Evolutionary conservation across 2,113 vertebrate species (phyloP).

Genomic region (Pseudois nayaur): DNA sequence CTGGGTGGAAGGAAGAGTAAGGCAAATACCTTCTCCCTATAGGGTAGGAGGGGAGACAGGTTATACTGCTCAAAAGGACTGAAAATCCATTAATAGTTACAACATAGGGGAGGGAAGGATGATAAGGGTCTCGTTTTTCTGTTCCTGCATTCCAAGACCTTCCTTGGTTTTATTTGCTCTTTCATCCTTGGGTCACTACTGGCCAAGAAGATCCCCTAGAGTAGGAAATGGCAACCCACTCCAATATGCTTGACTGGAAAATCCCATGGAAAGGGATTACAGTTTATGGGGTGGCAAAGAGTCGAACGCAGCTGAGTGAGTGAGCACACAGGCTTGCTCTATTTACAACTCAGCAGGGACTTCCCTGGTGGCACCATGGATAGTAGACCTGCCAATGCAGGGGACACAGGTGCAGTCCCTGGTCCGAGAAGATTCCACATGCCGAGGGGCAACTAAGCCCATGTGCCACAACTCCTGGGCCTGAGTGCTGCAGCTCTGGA

Average conservation of each 20-base stretch:
- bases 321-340: background rate
- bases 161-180: background rate
- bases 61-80: background rate
- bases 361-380: background rate
- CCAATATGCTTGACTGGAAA: background rate
- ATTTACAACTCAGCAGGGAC: background rate
- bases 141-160: background rate
- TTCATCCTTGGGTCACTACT: background rate
- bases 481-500: background rate
- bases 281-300: background rate
- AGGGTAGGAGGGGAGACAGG: background rate
- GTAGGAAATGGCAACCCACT: background rate
- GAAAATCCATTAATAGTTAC: background rate
- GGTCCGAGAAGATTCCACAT: background rate
- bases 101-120: background rate
- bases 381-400: background rate
- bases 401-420: background rate
- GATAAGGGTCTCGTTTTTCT: background rate
- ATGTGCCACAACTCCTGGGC: background rate
- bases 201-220: background rate
- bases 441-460: background rate
- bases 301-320: accelerated
- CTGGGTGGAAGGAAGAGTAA: background rate
- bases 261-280: background rate
- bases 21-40: background rate